Evolutionary conservation across 2,797 vertebrate genomes (phyloP).

Genomic region (Alauda arvensis): DNA sequence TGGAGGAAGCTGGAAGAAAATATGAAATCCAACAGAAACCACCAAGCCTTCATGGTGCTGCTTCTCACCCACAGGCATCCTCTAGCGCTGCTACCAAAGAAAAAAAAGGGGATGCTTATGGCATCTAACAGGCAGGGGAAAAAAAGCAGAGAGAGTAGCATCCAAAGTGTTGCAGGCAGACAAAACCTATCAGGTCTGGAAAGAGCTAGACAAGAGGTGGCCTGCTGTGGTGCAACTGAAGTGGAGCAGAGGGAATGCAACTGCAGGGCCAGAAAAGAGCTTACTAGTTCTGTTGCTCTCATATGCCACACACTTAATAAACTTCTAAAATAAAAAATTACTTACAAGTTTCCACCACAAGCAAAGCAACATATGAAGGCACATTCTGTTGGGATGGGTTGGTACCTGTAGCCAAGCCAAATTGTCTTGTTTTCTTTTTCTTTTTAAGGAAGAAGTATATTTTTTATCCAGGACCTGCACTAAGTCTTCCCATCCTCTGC

Average conservation of each 20-base stretch:
- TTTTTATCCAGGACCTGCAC: background rate
- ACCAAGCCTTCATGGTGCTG: background rate
- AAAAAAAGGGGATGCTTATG: background rate
- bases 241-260: background rate
- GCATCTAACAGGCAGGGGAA: background rate
- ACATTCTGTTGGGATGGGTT: background rate
- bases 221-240: background rate
- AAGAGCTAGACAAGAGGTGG: background rate
- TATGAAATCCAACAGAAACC: background rate
- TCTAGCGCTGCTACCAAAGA: background rate
- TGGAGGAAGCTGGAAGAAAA: background rate
- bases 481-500: background rate
- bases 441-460: background rate
- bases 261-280: background rate
- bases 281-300: background rate
- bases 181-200: background rate
- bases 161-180: fast-evolving
- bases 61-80: background rate
- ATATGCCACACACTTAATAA: background rate
- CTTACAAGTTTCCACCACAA: background rate
- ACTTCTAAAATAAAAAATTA: background rate
- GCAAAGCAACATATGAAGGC: background rate
- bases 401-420: background rate
- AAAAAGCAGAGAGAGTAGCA: background rate
- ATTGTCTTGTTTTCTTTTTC: background rate